Evolutionary conservation across 1,140 invertebrate genomes (phyloP), one percentile per base, ranked within the genome.

Genomic region (Macrobrachium nipponense): DNA sequence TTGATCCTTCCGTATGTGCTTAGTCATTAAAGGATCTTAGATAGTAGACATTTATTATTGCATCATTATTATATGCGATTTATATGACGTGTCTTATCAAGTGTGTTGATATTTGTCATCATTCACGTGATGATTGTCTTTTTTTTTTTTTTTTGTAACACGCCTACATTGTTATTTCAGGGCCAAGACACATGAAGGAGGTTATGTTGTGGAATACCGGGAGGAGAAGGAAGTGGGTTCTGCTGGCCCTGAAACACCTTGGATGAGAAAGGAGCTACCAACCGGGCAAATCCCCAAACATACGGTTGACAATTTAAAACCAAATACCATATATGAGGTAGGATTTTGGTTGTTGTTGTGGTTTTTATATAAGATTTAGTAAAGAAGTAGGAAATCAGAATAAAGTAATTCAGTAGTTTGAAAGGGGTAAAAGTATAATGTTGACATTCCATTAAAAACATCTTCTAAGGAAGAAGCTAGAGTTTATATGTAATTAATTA

Each of bases 271-370:
- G 76, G 82, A 82, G 15, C 43, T 78, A 11, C 72, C 78, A 17
- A 59, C 23, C 12, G 86, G 88, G 0, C 44, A 90, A 88, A 81
- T 86, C 36, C 88, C 89, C 68, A 89, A 84, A 77, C 88, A 89
- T 27, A 90, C 89, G 14, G 88, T 91, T 12, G 87, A 88, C 0
- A 61, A 89, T 2, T 87, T 91, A 15, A 79, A 76, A 62, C 91
- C 91, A 3, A 87, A 90, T 62, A 90, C 89, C 0, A 61, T 87
- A 8, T 91, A 91, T 85, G 66, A 90, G 81, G 89, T 88, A 62
- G 27, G 36, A 68, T 12, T 36, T 44, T 43, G 7, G 15, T 72
- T 70, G 20, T 11, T 66, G 0, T 58, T 80, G 36, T 68, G 27
- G 27, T 1, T 64, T 18, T 62, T n/a, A 27, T 12, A 70, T 51